phyloP scores from a whole-genome alignment of 2,888 invertebrate species.

The Adineta ricciae region DNA sequence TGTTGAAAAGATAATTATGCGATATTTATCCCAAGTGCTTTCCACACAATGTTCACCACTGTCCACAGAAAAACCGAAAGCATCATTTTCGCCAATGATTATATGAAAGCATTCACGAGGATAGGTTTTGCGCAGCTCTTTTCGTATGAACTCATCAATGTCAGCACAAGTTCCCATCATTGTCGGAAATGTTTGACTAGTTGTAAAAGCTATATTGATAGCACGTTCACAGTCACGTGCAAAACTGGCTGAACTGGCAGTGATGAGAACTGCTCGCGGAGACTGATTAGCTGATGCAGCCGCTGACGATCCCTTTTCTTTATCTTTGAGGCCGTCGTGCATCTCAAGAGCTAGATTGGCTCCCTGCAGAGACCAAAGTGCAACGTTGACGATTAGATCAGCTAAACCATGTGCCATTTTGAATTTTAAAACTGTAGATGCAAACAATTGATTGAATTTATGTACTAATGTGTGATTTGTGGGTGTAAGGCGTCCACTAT shows the following conservation, averaged over 20 bases:
- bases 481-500: neutral
- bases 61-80: neutral
- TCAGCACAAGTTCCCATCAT: neutral
- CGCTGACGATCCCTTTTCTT: neutral
- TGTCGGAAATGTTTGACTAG: neutral
- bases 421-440: neutral
- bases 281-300: neutral
- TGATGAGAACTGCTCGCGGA: neutral
- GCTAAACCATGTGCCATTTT: neutral
- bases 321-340: neutral
- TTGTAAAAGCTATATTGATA: neutral
- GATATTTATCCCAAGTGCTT: neutral
- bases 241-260: neutral
- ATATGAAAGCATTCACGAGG: neutral
- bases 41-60: neutral
- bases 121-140: neutral
- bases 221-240: neutral
- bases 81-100: neutral
- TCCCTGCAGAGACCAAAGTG: neutral
- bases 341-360: neutral
- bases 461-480: too few relatives aligned
- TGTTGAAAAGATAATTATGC: neutral
- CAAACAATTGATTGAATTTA: neutral
- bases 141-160: neutral
- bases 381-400: neutral